These are phyloP conservation scores for Sebastes schlegelii DNA, from an alignment of 2,113 vertebrate genomes.

Conservation along the genomic window DNA sequence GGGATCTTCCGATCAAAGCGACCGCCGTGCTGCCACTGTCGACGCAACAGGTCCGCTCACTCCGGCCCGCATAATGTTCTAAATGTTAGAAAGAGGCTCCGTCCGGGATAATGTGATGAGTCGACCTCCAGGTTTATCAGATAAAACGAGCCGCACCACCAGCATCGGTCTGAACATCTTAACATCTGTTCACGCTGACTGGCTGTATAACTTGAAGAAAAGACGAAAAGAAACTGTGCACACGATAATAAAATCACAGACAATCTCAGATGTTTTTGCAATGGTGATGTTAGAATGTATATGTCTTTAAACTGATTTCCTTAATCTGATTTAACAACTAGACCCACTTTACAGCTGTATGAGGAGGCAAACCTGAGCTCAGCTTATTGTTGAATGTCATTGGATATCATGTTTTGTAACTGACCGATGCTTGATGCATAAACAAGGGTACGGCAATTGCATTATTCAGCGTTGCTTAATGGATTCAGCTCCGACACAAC, in stretches of 20 bases:
- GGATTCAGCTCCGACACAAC: background rate
- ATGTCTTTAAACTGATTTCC: background rate
- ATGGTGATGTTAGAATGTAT: background rate
- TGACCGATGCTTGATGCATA: background rate
- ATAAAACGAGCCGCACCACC: background rate
- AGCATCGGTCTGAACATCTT: background rate
- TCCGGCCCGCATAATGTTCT: too few species aligned
- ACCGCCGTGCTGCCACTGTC: too few species aligned
- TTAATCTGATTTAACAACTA: background rate
- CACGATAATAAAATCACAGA: background rate
- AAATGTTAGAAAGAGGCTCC: too few species aligned
- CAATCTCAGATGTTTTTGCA: background rate
- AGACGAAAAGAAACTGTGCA: background rate
- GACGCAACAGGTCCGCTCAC: too few species aligned
- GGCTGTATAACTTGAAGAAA: too few species aligned
- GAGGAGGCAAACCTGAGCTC: background rate
- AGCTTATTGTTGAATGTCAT: background rate
- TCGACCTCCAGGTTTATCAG: background rate
- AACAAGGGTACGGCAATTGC: background rate
- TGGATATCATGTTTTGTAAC: background rate
- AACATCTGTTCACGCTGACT: too few species aligned
- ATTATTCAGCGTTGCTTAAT: background rate
- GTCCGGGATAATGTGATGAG: background rate
- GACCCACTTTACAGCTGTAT: background rate
- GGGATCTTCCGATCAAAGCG: too few species aligned